Base-by-base conservation (phyloP, 1,140 invertebrate genomes). In the Mylabris phalerata region DNA sequence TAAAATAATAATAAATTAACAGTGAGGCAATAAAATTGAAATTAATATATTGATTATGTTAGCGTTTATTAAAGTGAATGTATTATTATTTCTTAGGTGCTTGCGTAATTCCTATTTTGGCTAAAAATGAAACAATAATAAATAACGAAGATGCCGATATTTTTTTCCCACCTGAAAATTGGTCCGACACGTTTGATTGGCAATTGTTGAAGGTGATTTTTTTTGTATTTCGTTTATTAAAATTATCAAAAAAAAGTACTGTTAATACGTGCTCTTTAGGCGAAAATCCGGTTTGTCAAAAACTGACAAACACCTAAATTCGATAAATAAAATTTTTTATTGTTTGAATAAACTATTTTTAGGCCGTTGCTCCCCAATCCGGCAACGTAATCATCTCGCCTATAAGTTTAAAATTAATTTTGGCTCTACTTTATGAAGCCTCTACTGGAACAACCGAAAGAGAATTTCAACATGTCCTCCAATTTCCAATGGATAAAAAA, bases 371-470 rank as follows among this genome's bases (percentile, higher is more conserved):
- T 10, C 55, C 55, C 5, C 76, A 78, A 3, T 52, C 71, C 2
- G 77, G 75, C 0, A 90, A 91, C 69, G 72, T 90, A 6, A 73
- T 92, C n/a, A 68, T 92, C 27, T 93, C 90, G 0, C 90, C 91
- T 0, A 76, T 91, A 60, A 89, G 89, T 32, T 72, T 92, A 4
- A 90, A 90, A 74, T 68, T 90, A 58, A 80, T 88, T 0, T 65
- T 93, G 49, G 82, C 85, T 3, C 78, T 91, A 56, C 71, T 92
- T 1, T 84, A 83, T 43, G 85, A 89, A 74, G 88, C 86, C 1
- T 81, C 87, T 0, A 79, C 80, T 10, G 81, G 82, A 4, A 63
- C 78, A 11, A 88, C 87, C 0, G 78, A 80, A 43, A 72, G 77
- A 3, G 81, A 90, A 66, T 71, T 87, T 6, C 75, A 80, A 50